Evolutionary conservation across 2,797 vertebrate genomes (phyloP), one percentile per base, ranked within the genome.

Genomic region (Molossus alvarezi): DNA sequence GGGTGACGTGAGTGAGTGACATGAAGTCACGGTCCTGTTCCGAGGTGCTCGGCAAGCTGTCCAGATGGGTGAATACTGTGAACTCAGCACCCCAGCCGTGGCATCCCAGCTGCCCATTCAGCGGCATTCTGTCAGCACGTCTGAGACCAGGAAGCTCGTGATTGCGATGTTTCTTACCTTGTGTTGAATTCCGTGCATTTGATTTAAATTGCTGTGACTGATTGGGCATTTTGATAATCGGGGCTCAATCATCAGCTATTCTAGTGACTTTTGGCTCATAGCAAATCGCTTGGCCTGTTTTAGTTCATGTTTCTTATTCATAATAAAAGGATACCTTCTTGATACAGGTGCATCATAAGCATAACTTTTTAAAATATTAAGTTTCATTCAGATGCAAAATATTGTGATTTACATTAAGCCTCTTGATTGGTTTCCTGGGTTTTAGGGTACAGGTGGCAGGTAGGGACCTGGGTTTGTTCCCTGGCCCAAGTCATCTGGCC

Each of bases 21-120:
- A 1, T 41, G 80, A 65, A 18, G 29, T 48, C 25, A 33, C 0
- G 0, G 7, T 20, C 4, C 27, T 11, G 20, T 2, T 4, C 21
- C 6, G 13, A 60, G 71, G 18, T 6, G 6, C 48, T 21, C 2
- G 1, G 25, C 23, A 37, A 6, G 0, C 15, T 41, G 64, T 76
- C 21, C 51, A 4, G 12, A 15, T 5, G 5, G 25, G 14, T 69
- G 20, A 23, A 20, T 25, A 1, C 6, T 29, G 41, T n/a, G 67
- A 60, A 21, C 33, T 62, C 37, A 4, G 48, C 77, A 6, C 13
- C 53, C 76, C 41, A n/a, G 0, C 73, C 6, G 0, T 18, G 25
- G 27, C 9, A 23, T 62, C 33, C 13, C 18, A 27, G 0, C 7
- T 21, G 21, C 64, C 53, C 27, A 1, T 25, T 15, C 18, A 3